Base-by-base conservation (phyloP, 53 echinoderm and acorn worm species). In the Echinarachnius parma region DNA sequence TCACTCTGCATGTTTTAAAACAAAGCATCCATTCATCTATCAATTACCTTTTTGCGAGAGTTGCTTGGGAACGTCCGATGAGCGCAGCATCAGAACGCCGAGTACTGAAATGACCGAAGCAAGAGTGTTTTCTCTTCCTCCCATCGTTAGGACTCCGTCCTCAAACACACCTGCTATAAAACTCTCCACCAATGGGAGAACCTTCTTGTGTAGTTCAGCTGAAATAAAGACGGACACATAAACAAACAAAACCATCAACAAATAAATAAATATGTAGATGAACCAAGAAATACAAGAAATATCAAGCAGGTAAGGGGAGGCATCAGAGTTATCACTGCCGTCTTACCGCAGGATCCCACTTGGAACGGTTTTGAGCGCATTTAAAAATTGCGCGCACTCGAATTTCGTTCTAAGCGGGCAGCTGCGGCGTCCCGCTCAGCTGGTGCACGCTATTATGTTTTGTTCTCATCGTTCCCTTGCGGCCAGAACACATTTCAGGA, bases 101-200 rank as follows among this genome's bases (percentile, higher is more conserved):
- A 93, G 59, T 27, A 93, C 81, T 21, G 80, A 85, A 49, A 92
- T 76, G 7, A 82, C 75, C 16, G 92, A 87, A 4, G 98, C 88
- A 28, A 98, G 80, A 18, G 80, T 77, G 59, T 77, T 83, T 75
- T 96, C 91, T 53, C 80, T 84, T 29, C 91, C 91, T 36, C 48
- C 53, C 2, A 87, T 76, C 0, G 80, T 60, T 10, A 96, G 52
- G 24, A 91, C 82, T 18, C 92, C 91, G 11, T 96, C 96, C 18
- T 85, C 87, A 61, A 91, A 95, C 31, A 91, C 79, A 62, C 80
- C 80, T 28, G 77, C 61, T 29, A 95, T 58, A 76, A 81, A 95
- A 28, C 75, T 77, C 0, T 75, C 61, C 9, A 95, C 31, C 23
- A 87, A 28, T 1, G 91, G 96, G 19, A 84, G 36, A 34, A 95